Percentiles rank a stretch among this genome's conserved stretches.
These are phyloP conservation scores for Thamnophis elegans DNA, from an alignment of 2,797 vertebrate species.

Conservation along the genomic window DNA sequence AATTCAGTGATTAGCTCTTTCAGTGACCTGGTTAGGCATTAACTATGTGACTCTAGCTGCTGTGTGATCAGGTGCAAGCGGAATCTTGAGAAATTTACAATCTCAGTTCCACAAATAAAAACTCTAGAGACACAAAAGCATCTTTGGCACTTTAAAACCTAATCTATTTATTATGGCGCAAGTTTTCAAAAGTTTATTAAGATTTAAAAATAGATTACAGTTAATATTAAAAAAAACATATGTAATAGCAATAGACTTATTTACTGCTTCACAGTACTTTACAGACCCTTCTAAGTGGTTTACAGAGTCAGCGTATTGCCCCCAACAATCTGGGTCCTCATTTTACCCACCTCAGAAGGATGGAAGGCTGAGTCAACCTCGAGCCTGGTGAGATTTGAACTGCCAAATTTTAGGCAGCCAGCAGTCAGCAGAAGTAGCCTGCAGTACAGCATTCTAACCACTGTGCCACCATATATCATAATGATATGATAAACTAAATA, in stretches of 20 bases:
- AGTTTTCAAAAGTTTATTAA: background rate
- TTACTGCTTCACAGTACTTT: too few species aligned
- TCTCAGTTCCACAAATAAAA: background rate
- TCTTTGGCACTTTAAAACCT: background rate
- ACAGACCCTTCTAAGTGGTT: too few species aligned
- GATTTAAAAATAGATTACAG: background rate
- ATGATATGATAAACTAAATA: background rate
- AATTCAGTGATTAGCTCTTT: background rate
- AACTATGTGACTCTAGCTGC: background rate
- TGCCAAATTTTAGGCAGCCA: too few species aligned
- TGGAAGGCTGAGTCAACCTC: too few species aligned
- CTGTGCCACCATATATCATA: too few species aligned
- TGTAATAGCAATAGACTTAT: background rate
- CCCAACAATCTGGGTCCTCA: too few species aligned
- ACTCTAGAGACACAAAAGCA: background rate
- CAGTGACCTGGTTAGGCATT: background rate
- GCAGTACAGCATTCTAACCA: too few species aligned
- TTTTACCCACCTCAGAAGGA: too few species aligned
- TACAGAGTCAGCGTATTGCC: too few species aligned
- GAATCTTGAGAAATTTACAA: background rate
- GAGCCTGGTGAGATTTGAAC: too few species aligned
- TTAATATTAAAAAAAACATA: background rate
- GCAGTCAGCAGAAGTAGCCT: too few species aligned
- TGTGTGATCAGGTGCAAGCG: background rate
- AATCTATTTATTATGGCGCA: background rate